Evolutionary conservation across 2,888 invertebrate genomes (phyloP).

Genomic region (Lordiphosa andalusiaca): DNA sequence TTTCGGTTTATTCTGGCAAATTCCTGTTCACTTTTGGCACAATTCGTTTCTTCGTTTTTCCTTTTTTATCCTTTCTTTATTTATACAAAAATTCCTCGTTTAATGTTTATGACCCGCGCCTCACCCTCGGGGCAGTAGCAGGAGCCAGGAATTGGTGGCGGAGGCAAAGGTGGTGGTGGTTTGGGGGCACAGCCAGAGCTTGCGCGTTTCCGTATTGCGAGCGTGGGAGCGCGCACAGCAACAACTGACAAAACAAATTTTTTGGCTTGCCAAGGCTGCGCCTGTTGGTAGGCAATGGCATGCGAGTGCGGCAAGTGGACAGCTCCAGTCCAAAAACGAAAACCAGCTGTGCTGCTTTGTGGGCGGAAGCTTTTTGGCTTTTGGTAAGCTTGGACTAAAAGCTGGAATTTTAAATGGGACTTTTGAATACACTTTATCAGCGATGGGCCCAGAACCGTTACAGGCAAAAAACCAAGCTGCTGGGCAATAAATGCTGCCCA

Average conservation of each 20-base stretch:
- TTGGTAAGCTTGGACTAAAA: no score
- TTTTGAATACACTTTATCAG: no score
- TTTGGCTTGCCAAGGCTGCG: constrained; percentile 1
- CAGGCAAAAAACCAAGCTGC: no score
- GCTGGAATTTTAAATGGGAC: no score
- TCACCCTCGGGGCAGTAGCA: constrained; percentile 21
- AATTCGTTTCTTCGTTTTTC: neutral
- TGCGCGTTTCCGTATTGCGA: constrained; percentile 25
- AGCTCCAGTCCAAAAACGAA: no score
- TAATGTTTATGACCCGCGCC: constrained; percentile 23
- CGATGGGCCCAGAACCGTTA: no score
- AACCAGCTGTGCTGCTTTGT: no score
- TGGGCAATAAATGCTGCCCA: no score
- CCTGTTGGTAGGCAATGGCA: no score
- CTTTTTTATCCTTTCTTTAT: no score
- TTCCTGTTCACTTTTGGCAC: neutral
- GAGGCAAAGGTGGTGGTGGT: constrained; percentile 15
- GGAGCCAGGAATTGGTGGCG: constrained; percentile 10
- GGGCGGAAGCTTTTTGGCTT: no score
- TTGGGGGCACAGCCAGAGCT: constrained; percentile 14
- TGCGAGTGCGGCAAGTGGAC: no score
- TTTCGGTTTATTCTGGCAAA: neutral
- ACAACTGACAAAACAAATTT: constrained; percentile 45
- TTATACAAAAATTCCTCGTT: neutral
- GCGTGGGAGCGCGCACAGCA: constrained; percentile 54